Evolutionary conservation across 1,140 invertebrate genomes (phyloP).

Genomic region (Ectropis grisescens): DNA sequence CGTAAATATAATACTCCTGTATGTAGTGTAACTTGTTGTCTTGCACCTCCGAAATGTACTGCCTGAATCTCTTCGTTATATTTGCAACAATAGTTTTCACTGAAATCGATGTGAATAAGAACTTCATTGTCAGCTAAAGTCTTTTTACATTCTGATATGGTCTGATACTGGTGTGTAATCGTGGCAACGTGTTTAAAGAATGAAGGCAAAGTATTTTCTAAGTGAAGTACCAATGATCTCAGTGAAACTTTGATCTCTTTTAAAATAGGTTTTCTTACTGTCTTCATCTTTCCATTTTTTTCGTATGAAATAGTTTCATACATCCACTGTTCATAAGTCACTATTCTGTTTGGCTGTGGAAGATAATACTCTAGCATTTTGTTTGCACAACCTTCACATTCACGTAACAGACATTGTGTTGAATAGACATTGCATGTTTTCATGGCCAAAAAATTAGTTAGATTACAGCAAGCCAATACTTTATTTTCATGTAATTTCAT

Average conservation of each 20-base stretch:
- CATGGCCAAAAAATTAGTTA: neutral
- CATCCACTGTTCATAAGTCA: too few species aligned
- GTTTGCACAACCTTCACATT: constrained; percentile 2
- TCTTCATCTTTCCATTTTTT: neutral
- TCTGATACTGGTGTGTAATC: constrained; percentile 16
- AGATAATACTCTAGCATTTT: too few species aligned
- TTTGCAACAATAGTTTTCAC: constrained; percentile 35
- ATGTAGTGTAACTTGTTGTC: constrained; percentile 30
- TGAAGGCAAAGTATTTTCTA: too few species aligned
- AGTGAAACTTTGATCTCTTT: too few species aligned
- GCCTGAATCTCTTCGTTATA: constrained; percentile 30
- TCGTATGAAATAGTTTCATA: too few species aligned
- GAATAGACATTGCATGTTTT: too few species aligned
- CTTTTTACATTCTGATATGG: constrained; percentile 20
- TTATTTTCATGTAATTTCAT: constrained; percentile 2
- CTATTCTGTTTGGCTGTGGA: too few species aligned
- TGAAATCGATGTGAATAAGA: constrained; percentile 20
- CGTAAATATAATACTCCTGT: constrained; percentile 29
- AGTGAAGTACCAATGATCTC: too few species aligned
- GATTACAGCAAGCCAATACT: neutral
- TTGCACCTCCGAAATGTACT: constrained; percentile 35
- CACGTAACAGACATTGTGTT: constrained; percentile 1
- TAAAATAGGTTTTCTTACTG: neutral
- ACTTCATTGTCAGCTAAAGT: constrained; percentile 18
- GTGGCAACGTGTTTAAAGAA: neutral